Conservation (phyloP, 2,113 vertebrate genomes). For the Dicentrarchus labrax region DNA sequence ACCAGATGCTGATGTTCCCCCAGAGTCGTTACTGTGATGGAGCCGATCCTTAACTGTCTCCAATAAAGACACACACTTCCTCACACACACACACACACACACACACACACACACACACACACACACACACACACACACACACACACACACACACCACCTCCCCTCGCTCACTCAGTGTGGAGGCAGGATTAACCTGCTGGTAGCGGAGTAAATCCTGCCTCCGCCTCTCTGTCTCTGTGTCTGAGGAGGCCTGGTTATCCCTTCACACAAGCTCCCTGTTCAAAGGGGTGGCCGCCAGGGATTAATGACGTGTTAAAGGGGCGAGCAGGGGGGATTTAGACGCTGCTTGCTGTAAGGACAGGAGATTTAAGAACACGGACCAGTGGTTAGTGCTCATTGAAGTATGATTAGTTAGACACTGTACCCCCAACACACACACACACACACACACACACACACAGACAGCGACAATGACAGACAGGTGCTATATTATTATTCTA, state of each 20-base stretch:
- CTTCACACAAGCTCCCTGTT: slow-evolving; percentile 70
- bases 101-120: slow-evolving; percentile 13
- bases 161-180: slow-evolving; percentile 51
- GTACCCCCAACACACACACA: slow-evolving; percentile 25
- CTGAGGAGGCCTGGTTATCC: slow-evolving; percentile 79
- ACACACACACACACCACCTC: slow-evolving; percentile 15
- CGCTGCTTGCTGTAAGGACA: slow-evolving; percentile 72
- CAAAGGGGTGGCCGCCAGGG: slow-evolving; percentile 71
- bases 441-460: slow-evolving; percentile 8
- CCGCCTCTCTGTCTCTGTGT: slow-evolving; percentile 64
- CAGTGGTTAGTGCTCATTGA: slow-evolving; percentile 72
- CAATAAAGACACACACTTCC: slow-evolving; percentile 62
- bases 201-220: slow-evolving; percentile 73
- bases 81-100: slow-evolving; percentile 16
- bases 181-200: slow-evolving; percentile 79
- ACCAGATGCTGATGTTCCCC: slow-evolving; percentile 82
- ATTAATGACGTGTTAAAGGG: slow-evolving; percentile 82
- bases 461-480: slow-evolving; percentile 42
- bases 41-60: slow-evolving; percentile 79
- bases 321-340: slow-evolving; percentile 74
- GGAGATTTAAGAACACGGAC: slow-evolving; percentile 73
- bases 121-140: slow-evolving; percentile 17
- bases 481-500: slow-evolving; percentile 48
- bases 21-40: slow-evolving; percentile 72
- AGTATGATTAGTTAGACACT: slow-evolving; percentile 69